These are phyloP conservation scores for Shinisaurus crocodilurus DNA, from an alignment of 2,113 vertebrate species.

Conservation along the genomic window DNA sequence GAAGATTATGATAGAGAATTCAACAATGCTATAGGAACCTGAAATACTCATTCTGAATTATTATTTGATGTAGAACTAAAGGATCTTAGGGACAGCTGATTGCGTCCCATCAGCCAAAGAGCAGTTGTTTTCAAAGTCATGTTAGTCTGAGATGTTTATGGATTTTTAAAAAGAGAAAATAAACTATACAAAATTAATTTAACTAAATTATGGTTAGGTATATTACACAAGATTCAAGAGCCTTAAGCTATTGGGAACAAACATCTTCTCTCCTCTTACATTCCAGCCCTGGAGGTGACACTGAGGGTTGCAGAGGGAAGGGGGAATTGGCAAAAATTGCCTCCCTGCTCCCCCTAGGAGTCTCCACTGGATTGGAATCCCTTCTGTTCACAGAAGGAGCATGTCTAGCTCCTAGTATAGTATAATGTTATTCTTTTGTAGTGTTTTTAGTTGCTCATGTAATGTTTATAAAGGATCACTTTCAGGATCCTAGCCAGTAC, in stretches of 20 bases:
- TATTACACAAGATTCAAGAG: neutral
- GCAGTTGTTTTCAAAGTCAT: slow-evolving; percentile 57
- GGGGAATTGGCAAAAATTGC: neutral
- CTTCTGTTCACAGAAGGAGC: neutral
- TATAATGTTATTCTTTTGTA: neutral
- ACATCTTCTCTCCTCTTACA: neutral
- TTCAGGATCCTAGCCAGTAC: neutral
- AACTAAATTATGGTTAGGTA: neutral
- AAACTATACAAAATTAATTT: neutral
- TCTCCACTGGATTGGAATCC: neutral
- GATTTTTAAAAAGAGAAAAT: neutral
- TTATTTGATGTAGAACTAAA: slow-evolving; percentile 51
- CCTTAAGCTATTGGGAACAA: neutral
- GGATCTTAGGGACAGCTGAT: slow-evolving; percentile 38
- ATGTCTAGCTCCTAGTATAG: no score
- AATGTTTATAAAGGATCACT: neutral
- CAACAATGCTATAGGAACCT: slow-evolving; percentile 28
- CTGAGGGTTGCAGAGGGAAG: neutral
- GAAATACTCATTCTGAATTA: slow-evolving; percentile 40
- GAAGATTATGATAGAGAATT: slow-evolving; percentile 38
- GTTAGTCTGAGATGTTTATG: slow-evolving; percentile 5
- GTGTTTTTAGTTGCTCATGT: neutral
- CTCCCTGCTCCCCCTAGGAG: neutral
- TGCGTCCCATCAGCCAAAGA: slow-evolving; percentile 52
- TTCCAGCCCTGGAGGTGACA: no score